Base-by-base conservation (phyloP, 2,113 vertebrate genomes). In the Ceyx melanurus region DNA sequence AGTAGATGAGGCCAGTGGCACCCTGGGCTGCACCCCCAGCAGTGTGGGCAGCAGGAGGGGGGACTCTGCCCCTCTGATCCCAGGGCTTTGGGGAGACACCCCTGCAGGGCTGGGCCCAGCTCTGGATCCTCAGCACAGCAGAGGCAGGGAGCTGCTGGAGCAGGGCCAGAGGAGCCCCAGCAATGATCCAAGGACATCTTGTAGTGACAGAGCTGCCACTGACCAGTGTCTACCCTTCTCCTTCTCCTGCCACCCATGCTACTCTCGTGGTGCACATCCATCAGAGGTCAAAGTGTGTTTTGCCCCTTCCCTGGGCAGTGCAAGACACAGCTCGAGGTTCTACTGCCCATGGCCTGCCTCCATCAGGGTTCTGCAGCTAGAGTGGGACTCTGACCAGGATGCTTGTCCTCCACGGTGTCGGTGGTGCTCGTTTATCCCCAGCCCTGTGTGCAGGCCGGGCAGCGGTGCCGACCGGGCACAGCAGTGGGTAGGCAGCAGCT, bases 241-340 rank as follows among this genome's bases (percentile, higher is more conserved):
- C 48, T 74, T 25, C 25, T 37, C 56, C 53, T 20, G 31, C 29
- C 60, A 18, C 57, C 15, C 46, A 0, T 18, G 40, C 31, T 33
- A 12, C 0, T 10, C 10, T 1, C 7, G 0, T 0, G 26, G 65
- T 5, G 45, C 0, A 26, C 1, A 6, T 54, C 6, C n/a, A 0
- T 0, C 1, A 0, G 1, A 4, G 40, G 40, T 13, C 0, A 35
- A 22, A 29, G 40, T 1, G 4, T 4, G 3, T 1, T 77, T 22
- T 28, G 15, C 14, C 31, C 50, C 46, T 29, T 61, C 22, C 56
- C 61, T 2, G 7, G 26, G 5, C 37, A 65, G 45, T 28, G 9
- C 1, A 1, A 8, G 57, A 28, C 46, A 42, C 12, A 71, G 42
- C 8, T 0, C 3, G 75, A 37, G 67, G 4, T n/a, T 4, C 35